Base-by-base conservation (phyloP, 2,888 invertebrate genomes). In the Philereme vetulata region DNA sequence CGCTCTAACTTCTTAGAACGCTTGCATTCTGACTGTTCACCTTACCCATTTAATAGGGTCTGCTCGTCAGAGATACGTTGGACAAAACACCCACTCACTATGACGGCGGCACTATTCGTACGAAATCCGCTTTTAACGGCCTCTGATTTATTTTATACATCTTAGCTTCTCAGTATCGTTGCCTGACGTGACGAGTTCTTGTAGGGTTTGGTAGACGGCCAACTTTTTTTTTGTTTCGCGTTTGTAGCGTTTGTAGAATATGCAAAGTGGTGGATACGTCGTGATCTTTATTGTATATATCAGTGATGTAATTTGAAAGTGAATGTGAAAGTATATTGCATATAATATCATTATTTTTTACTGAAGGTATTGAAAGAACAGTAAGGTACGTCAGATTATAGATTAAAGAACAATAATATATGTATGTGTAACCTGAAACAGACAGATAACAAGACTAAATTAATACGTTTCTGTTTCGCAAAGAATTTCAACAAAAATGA, bases 21-120 rank as follows among this genome's bases (percentile, higher is more conserved):
- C 66, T 61, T 21, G 34, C 42, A 35, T 40, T 47, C 11, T 5
- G 52, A 52, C 67, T 65, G 8, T 58, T 5, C 10, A 42, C 65
- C 75, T 66, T 66, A 69, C 72, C 66, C 71, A 81, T 80, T 82
- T 85, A 88, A 87, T 88, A 82, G 83, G 66, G 82, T 67, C 87
- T 86, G 87, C 72, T 78, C 74, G 72, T 69, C 72, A 77, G 82
- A 86, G 88, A 88, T 88, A 88, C 82, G 71, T 57, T 52, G 69
- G 67, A 74, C 72, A 74, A 79, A 81, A 79, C 78, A 75, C 74
- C 78, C 76, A 76, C 79, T 80, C 81, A 81, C 76, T 77, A 70
- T 80, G 80, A 80, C 80, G 72, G 71, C 80, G 72, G 71, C 73
- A 77, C 77, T 77, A 74, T 76, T 72, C 61, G 64, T 60, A 67